Evolutionary conservation across 1,140 invertebrate species (phyloP).

Genomic region (Bradynema listronoti): DNA sequence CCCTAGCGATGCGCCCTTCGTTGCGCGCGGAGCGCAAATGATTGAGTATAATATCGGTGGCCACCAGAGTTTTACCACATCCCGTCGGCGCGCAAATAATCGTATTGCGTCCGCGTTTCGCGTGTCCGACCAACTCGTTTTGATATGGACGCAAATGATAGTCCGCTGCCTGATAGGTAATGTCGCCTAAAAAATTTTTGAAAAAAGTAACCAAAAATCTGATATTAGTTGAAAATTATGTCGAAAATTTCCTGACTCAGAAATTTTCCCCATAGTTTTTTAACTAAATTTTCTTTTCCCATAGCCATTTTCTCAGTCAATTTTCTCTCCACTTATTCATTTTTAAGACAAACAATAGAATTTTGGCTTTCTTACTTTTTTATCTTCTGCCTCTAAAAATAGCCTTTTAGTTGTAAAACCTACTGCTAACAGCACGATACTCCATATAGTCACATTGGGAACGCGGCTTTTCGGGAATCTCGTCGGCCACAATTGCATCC

Average conservation of each 20-base stretch:
- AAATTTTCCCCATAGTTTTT: constrained; percentile 2
- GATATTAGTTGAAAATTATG: constrained; percentile 10
- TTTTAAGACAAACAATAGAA: too few species aligned
- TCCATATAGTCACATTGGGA: constrained; percentile 18
- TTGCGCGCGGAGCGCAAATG: constrained; percentile 20
- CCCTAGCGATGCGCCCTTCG: constrained; percentile 22
- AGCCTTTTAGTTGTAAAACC: too few species aligned
- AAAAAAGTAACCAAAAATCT: constrained; percentile 2
- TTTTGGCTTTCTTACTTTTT: too few species aligned
- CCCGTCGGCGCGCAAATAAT: constrained; percentile 53
- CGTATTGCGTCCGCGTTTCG: constrained; percentile 45
- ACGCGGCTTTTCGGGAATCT: constrained; percentile 17
- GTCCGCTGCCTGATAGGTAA: constrained; percentile 15
- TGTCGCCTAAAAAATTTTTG: constrained; percentile 6
- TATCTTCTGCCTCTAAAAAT: too few species aligned
- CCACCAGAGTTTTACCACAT: constrained; percentile 50
- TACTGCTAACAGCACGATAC: background rate
- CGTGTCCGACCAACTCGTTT: constrained; percentile 36
- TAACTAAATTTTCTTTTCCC: constrained; percentile 15
- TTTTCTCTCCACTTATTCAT: too few species aligned
- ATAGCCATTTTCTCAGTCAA: background rate
- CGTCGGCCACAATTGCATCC: constrained; percentile 10
- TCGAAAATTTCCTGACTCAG: constrained; percentile 1
- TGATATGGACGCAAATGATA: constrained; percentile 38
- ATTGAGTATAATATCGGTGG: constrained; percentile 44